These are phyloP conservation scores for Vidua macroura DNA, from an alignment of 2,113 vertebrate genomes.

Conservation along the genomic window DNA sequence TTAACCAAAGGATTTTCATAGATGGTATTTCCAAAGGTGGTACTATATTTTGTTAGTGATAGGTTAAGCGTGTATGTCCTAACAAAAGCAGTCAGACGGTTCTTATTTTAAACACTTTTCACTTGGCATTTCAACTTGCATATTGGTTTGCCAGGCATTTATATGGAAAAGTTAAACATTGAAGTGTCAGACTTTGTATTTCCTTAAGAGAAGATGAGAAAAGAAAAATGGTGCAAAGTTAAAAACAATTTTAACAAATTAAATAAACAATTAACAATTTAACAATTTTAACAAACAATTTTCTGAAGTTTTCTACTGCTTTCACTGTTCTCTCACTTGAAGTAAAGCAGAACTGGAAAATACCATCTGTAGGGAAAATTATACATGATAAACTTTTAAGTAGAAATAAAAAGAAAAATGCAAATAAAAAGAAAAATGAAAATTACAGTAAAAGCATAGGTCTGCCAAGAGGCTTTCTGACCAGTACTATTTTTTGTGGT, in stretches of 20 bases:
- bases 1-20: not conserved
- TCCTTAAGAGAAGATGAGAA: not conserved
- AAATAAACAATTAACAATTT: too few relatives aligned
- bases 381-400: not conserved
- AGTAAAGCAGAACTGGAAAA: constrained; percentile 47
- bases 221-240: not conserved
- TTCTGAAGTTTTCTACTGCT: not conserved
- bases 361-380: constrained; percentile 4
- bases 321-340: not conserved
- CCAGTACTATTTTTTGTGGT: not conserved
- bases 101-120: constrained; percentile 36
- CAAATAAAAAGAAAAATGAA: constrained; percentile 37
- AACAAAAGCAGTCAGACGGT: not conserved
- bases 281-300: not conserved
- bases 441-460: not conserved
- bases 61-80: not conserved
- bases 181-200: not conserved
- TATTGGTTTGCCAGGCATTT: constrained; percentile 19
- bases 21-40: not conserved
- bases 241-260: not conserved
- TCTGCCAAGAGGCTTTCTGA: not conserved
- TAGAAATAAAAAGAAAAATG: constrained; percentile 34
- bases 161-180: not conserved
- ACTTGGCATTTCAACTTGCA: not conserved
- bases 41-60: not conserved